Conservation (phyloP, 2,888 invertebrate species). For the Nephrotoma appendiculata region DNA sequence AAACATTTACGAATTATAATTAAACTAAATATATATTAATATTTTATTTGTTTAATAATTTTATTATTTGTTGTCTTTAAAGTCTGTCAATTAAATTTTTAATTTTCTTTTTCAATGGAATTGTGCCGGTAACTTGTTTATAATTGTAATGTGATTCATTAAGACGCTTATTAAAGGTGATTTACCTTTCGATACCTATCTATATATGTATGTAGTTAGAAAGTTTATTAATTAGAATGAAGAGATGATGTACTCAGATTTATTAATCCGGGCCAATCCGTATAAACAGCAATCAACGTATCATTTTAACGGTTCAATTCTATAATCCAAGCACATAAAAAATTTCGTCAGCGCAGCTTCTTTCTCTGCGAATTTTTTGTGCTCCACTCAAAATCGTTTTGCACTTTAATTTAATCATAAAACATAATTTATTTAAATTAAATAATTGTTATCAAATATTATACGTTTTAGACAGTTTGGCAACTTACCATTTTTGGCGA, state of each 20-base stretch:
- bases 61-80: neutral
- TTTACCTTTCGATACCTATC: neutral
- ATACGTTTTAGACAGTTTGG: neutral
- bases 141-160: neutral
- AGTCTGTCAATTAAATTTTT: neutral
- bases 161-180: neutral
- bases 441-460: neutral
- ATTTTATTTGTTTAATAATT: neutral
- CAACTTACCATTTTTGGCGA: neutral
- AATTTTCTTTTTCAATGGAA: neutral
- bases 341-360: no score
- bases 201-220: neutral
- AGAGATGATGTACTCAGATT: neutral
- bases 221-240: neutral
- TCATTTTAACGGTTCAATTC: neutral
- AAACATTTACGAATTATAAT: neutral
- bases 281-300: neutral
- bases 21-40: neutral
- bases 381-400: neutral
- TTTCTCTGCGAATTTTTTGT: no score
- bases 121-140: neutral
- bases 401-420: neutral
- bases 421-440: constrained; percentile 1
- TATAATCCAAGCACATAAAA: no score
- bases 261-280: neutral